Evolutionary conservation across 2,888 invertebrate species (phyloP), one percentile per base, ranked within the genome.

Genomic region (Cheilosia urbana): DNA sequence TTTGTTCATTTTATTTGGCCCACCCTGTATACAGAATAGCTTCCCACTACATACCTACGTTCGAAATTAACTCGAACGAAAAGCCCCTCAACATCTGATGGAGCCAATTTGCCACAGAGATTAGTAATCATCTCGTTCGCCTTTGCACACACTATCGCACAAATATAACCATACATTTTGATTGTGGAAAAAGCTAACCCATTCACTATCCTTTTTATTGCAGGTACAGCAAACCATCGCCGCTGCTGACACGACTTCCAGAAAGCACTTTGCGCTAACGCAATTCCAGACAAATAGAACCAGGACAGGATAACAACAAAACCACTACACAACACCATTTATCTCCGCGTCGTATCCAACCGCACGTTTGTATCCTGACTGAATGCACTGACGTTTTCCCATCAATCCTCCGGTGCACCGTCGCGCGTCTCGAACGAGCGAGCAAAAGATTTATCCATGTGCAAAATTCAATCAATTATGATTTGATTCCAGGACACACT

Each of bases 381-480:
- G 81, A 85, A 81, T 85, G 85, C 85, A 72, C 80, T 69, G 84
- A 75, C 84, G 27, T 79, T 75, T 75, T 80, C 75, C 75, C 80
- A 84, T 84, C 84, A 84, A 84, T 84, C 75, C 69, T 69, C 73
- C 34, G 42, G 53, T n/a, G 53, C 45, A 17, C 30, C 21, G 47
- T 24, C 58, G 13, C 62, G 6, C 62, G 34, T 69, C 71, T 53
- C 53, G 17, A 27, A 62, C 17, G 40, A 60, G 7, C 13, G 45
- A 65, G 47, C 71, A 81, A 81, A 85, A 80, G 85, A 85, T 81
- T 85, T 81, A 85, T 81, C 81, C 85, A 81, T 85, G 81, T 81
- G 81, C 76, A 81, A 85, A 85, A 81, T 85, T 81, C 85, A 85
- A 81, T 85, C 85, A 85, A 85, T 85, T 85, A 85, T 85, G 85